Evolutionary conservation across 2,888 invertebrate genomes (phyloP), one percentile per base, ranked within the genome.

Genomic region (Macaria notata): DNA sequence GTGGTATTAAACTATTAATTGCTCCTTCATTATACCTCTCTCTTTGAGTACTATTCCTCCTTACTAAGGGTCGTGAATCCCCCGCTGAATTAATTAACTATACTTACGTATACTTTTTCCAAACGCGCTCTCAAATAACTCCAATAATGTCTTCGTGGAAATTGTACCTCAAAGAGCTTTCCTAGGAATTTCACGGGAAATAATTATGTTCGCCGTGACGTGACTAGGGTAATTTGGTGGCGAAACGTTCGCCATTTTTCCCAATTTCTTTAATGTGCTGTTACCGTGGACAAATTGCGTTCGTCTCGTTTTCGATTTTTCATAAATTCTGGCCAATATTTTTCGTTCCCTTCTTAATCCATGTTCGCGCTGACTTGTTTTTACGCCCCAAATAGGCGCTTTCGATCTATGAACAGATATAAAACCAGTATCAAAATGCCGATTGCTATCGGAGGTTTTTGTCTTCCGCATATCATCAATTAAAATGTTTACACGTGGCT

Each of bases 391-490:
- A 63, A 56, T 64, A 64, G 68, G 68, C 63, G 61, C 62, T 71
- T 69, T 70, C 63, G 54, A 69, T 66, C 69, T 70, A 67, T 64
- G 64, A 71, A 69, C 66, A 75, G 69, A 75, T 73, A 75, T 71
- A 66, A 65, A 79, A 77, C 79, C 68, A 73, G 76, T 76, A 75
- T 75, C 69, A 70, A 74, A 74, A 76, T 73, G 63, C 72, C 73
- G 81, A 86, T 84, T 76, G 63, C 68, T 79, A 84, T 83, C 80
- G 64, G 52, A 44, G 43, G 54, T 71, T 82, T 84, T 86, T 83
- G 80, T 83, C 83, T 89, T 88, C 86, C 86, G 86, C 83, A 81
- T 88, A 76, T 87, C 84, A 85, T 87, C 88, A 88, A 89, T 89
- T 88, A 88, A 88, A 86, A 88, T 87, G 73, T 89, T 87, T 88